A percentile compares a stretch with the other conserved stretches of the same genome.
Conservation (phyloP, 2,797 vertebrate species). For the Poecilia velifera region DNA sequence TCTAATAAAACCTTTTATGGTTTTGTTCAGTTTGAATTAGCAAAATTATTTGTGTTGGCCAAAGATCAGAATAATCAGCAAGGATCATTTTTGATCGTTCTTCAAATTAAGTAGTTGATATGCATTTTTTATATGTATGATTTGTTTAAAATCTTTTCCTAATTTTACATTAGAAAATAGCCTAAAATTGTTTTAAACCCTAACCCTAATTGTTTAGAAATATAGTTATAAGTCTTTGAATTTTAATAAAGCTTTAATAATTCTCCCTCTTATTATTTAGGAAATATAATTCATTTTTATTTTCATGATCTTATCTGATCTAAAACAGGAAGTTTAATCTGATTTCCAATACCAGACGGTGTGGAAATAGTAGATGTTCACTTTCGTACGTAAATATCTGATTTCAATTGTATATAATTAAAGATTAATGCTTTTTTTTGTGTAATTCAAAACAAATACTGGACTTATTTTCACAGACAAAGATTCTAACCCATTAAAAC, state of each 20-base stretch:
- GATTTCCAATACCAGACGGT: background rate
- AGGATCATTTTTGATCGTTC: background rate
- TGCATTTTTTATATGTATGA: background rate
- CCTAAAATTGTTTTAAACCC: background rate
- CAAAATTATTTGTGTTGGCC: background rate
- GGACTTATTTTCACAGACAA: conserved; percentile 13
- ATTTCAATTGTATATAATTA: background rate
- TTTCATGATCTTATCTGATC: background rate
- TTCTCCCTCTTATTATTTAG: background rate
- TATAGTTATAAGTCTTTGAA: background rate
- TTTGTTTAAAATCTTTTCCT: background rate
- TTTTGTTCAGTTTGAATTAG: background rate
- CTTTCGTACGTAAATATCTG: background rate
- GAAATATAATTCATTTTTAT: background rate
- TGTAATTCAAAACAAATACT: background rate
- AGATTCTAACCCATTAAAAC: background rate
- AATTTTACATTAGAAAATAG: background rate
- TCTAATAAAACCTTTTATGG: background rate
- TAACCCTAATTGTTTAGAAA: background rate
- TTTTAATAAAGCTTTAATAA: background rate
- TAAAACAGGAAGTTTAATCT: background rate
- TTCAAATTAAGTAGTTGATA: background rate
- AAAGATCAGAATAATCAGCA: background rate
- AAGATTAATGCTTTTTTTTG: background rate
- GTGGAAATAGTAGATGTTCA: background rate